Evolutionary conservation across 2,113 vertebrate species (phyloP).

Genomic region (Nettapus auritus): DNA sequence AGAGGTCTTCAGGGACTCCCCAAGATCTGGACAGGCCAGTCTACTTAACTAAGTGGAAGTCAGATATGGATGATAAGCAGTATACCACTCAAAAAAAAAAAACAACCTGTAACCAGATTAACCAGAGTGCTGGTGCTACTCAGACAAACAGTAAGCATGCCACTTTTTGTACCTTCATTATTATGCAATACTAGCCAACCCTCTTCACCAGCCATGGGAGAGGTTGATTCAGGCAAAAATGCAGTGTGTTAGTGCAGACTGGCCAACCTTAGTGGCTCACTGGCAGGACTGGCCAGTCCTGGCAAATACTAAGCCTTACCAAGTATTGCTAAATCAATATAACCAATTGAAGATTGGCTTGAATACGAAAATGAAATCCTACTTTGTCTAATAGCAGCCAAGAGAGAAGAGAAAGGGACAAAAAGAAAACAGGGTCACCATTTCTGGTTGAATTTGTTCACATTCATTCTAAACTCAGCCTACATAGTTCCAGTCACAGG

Average conservation of each 20-base stretch:
- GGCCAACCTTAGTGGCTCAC: neutral
- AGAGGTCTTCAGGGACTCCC: neutral
- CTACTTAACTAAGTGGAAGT: neutral
- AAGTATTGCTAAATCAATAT: neutral
- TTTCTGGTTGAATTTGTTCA: neutral
- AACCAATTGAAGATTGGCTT: neutral
- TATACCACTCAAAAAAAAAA: rapidly evolving
- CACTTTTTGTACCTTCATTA: too few relatives aligned
- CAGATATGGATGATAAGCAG: neutral
- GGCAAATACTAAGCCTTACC: neutral
- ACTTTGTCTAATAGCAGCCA: neutral
- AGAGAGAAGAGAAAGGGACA: neutral
- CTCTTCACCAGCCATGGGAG: too few relatives aligned
- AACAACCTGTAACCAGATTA: neutral
- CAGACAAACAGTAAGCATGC: too few relatives aligned
- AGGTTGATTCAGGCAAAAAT: too few relatives aligned
- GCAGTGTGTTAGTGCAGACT: neutral
- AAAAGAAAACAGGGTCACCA: neutral
- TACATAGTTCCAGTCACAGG: neutral
- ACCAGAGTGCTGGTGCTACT: too few relatives aligned
- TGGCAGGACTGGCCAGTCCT: neutral
- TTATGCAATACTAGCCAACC: too few relatives aligned
- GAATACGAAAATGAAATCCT: neutral
- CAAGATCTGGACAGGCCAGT: neutral
- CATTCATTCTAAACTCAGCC: neutral